A percentile compares a stretch with the other conserved stretches of the same genome.
Evolutionary conservation across 2,113 vertebrate genomes (phyloP).

Genomic region (Apteryx mantelli): DNA sequence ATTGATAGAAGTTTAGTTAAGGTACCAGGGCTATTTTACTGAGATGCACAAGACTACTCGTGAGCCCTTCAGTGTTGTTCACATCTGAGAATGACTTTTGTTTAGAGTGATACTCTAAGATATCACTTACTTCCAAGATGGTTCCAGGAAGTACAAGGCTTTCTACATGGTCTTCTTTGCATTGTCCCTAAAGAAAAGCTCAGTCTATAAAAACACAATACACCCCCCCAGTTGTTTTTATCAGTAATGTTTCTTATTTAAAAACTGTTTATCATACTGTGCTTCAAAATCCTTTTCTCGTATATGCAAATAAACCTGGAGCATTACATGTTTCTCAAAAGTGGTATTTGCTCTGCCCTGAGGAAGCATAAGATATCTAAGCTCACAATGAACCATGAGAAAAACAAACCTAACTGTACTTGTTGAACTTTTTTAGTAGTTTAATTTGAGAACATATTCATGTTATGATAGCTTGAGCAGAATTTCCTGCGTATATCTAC

Average conservation of each 20-base stretch:
- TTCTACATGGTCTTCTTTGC: not conserved
- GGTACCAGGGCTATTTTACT: not conserved
- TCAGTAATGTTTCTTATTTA: conserved; percentile 7
- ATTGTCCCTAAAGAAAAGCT: not conserved
- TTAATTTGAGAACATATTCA: not conserved
- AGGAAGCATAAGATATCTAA: not conserved
- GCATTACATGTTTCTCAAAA: not conserved
- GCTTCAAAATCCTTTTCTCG: not conserved
- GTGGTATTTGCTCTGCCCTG: not conserved
- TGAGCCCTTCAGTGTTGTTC: not conserved
- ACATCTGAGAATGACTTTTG: not conserved
- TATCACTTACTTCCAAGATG: not conserved
- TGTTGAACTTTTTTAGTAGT: not conserved
- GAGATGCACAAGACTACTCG: not conserved
- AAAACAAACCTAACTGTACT: conserved; percentile 22
- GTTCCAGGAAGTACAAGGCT: not conserved
- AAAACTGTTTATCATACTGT: not conserved
- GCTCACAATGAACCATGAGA: not conserved
- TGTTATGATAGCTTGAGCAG: not conserved
- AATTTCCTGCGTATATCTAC: conserved; percentile 13
- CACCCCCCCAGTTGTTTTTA: not conserved
- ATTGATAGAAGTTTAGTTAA: not conserved
- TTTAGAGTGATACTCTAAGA: not conserved
- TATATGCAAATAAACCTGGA: conserved; percentile 14
- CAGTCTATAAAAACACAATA: not conserved